Percentiles rank a stretch among this genome's conserved stretches.
These are phyloP conservation scores for Sarcophaga rosellei DNA, from an alignment of 2,888 invertebrate species.

Conservation along the genomic window DNA sequence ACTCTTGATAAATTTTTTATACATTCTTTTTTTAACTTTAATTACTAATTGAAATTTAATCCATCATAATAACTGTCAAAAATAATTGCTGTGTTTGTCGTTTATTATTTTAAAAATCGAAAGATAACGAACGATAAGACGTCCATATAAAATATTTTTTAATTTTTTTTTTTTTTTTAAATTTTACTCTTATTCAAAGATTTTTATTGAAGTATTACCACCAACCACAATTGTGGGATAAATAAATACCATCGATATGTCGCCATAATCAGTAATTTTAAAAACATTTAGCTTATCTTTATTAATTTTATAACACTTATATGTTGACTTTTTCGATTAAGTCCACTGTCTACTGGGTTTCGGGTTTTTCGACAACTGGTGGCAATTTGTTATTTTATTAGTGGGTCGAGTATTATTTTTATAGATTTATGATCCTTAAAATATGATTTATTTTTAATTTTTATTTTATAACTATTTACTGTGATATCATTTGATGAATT, in stretches of 20 bases:
- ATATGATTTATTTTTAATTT: slow-evolving; percentile 69
- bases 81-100: slow-evolving; percentile 65
- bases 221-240: background rate
- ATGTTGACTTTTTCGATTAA: slow-evolving; percentile 3
- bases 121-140: background rate
- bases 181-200: background rate
- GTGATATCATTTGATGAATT: slow-evolving; percentile 64
- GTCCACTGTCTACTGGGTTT: slow-evolving; percentile 21
- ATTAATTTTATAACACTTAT: slow-evolving; percentile 8
- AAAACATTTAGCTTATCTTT: slow-evolving; percentile 35
- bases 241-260: background rate
- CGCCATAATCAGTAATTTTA: slow-evolving; percentile 18
- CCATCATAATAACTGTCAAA: slow-evolving; percentile 80
- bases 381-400: background rate
- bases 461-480: slow-evolving; percentile 48
- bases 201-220: slow-evolving; percentile 21
- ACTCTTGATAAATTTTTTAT: background rate
- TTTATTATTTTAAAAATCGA: background rate
- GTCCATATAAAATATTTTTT: background rate
- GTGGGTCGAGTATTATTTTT: slow-evolving; percentile 6
- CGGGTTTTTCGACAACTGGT: background rate
- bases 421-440: slow-evolving; percentile 51
- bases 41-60: slow-evolving; percentile 79
- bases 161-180: background rate
- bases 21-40: background rate